Evolutionary conservation across 2,888 invertebrate genomes (phyloP), one percentile per base, ranked within the genome.

Genomic region (Calliopum simillimum): DNA sequence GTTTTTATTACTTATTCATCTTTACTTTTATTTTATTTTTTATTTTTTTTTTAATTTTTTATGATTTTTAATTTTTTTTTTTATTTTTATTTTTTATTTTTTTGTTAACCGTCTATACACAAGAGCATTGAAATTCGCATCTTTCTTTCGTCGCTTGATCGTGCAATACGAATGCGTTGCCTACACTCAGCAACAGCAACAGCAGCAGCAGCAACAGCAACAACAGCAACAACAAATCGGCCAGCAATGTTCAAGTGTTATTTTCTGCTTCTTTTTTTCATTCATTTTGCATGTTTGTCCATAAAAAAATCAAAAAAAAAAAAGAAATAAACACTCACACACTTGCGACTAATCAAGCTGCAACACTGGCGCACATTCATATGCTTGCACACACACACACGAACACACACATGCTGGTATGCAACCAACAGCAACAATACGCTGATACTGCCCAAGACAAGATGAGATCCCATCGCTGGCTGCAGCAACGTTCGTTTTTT

Each of bases 91-190:
- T 76, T 77, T 79, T 74, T 76, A 73, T 75, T 74, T 75, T 79
- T 78, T 75, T 77, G 78, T 76, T 74, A 72, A 67, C 67, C 72
- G 70, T 51, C 58, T 44, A 62, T n/a, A n/a, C n/a, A n/a, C 53
- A 33, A 43, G 21, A 16, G 51, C 68, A 71, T 46, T 61, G 46
- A 62, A 41, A 75, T 80, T 80, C 81, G 81, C 80, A 81, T 80
- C 81, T 80, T 79, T 76, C 79, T 80, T 78, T 79, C 76, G 77
- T 73, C 72, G 58, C 65, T 53, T 53, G 65, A 55, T 65, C 65
- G 46, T 59, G 59, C 67, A 65, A 43, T 66, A 51, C 66, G 47
- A 23, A 58, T 41, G 46, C 56, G 46, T 66, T 46, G 47, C 67
- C 49, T 41, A 59, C 67, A 56, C 59, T 49, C 58, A 56, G 41